A percentile compares a stretch with the other conserved stretches of the same genome.
Evolutionary conservation across 1,140 invertebrate genomes (phyloP).

Genomic region (Trachymyrmex septentrionalis): DNA sequence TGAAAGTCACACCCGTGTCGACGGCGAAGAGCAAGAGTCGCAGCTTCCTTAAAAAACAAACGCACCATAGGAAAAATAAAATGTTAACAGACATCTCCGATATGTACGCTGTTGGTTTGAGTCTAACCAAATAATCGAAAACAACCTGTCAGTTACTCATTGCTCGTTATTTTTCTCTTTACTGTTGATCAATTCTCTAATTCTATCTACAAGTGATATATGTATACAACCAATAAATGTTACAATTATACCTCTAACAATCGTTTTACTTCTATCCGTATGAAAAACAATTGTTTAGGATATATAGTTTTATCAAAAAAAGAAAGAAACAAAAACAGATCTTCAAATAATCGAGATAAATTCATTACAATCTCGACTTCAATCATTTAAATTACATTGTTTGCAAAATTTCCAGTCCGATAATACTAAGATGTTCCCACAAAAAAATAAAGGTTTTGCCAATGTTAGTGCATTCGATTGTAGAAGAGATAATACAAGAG

Average conservation of each 20-base stretch:
- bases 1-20: neutral
- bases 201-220: constrained; percentile 64
- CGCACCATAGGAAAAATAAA: constrained; percentile 72
- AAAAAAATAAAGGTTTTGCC: neutral
- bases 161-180: constrained; percentile 55
- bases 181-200: constrained; percentile 66
- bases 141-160: constrained; percentile 47
- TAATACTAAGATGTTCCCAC: neutral
- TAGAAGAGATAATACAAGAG: too few relatives aligned
- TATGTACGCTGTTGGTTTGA: constrained; percentile 82
- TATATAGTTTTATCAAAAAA: constrained; percentile 12
- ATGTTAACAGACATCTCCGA: constrained; percentile 74
- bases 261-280: neutral
- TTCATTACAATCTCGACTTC: constrained; percentile 16
- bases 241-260: constrained; percentile 10
- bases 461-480: constrained; percentile 5
- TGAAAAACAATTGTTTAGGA: neutral
- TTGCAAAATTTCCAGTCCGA: neutral
- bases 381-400: neutral
- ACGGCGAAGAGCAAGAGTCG: constrained; percentile 57
- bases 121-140: constrained; percentile 66
- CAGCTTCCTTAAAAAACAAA: constrained; percentile 64
- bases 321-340: constrained; percentile 33
- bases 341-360: neutral
- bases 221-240: constrained; percentile 70